Percentiles rank a stretch among this genome's conserved stretches.
These are phyloP conservation scores for Tachysurus vachellii DNA, from an alignment of 2,113 vertebrate species.

Conservation along the genomic window DNA sequence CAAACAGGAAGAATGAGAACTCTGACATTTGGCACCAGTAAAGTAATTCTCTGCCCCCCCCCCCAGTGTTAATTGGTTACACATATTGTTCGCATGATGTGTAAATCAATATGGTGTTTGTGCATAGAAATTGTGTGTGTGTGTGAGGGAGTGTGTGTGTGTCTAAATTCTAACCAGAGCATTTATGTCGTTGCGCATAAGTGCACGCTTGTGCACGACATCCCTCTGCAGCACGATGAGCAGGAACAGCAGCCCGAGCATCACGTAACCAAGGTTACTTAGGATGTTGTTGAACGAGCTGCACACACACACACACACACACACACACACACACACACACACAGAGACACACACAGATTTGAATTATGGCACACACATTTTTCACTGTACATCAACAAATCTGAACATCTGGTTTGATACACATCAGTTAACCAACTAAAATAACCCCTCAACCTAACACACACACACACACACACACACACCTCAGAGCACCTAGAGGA, in stretches of 20 bases:
- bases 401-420: neutral
- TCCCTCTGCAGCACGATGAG: slow-evolving; percentile 91
- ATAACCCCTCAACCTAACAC: slow-evolving; percentile 63
- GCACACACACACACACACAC: neutral
- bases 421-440: neutral
- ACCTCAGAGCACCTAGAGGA: slow-evolving; percentile 93
- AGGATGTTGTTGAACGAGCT: slow-evolving; percentile 99
- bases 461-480: slow-evolving; percentile 52
- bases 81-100: neutral
- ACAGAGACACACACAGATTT: neutral
- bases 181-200: slow-evolving; percentile 75
- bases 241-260: slow-evolving; percentile 93
- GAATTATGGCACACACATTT: neutral
- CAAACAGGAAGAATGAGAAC: neutral
- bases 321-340: neutral
- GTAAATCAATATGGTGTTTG: neutral
- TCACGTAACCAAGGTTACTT: slow-evolving; percentile 93
- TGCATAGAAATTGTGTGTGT: neutral
- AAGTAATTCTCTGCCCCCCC: neutral
- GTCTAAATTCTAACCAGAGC: slow-evolving; percentile 78
- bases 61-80: neutral
- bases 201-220: slow-evolving; percentile 84
- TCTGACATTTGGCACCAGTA: neutral
- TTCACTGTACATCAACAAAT: neutral
- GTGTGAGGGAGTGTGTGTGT: neutral